phyloP scores from a whole-genome alignment of 2,797 vertebrate genomes.

The Cheirogaleus major region DNA sequence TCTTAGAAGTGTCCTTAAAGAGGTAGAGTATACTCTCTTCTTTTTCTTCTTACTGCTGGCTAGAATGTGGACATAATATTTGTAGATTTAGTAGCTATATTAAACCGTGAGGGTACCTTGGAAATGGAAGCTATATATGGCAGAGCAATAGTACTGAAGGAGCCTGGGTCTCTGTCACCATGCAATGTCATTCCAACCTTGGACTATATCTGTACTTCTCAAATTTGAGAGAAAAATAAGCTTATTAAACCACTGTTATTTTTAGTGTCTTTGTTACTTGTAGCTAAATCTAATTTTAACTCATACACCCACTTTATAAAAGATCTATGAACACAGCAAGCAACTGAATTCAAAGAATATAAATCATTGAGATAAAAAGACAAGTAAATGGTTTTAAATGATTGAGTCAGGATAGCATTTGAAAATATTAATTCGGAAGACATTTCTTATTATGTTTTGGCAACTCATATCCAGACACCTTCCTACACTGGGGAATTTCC shows the following conservation, averaged over 20 bases:
- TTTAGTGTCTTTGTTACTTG: not conserved
- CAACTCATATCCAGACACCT: not conserved
- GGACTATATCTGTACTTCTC: not conserved
- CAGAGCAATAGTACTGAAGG: not conserved
- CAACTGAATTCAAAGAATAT: not conserved
- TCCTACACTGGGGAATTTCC: not conserved
- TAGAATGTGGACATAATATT: not conserved
- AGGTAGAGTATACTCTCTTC: not conserved
- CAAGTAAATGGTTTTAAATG: not conserved
- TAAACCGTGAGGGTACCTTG: not conserved
- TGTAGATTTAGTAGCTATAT: not conserved
- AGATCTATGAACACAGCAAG: not conserved
- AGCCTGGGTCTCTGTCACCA: not conserved
- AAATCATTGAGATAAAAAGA: not conserved
- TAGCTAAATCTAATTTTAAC: not conserved
- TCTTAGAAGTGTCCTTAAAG: not conserved
- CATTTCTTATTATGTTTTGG: not conserved
- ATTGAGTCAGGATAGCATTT: not conserved
- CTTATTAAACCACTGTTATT: not conserved
- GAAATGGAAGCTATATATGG: not conserved
- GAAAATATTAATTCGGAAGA: not conserved
- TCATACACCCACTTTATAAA: not conserved
- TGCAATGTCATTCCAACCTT: not conserved
- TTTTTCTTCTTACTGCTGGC: not conserved
- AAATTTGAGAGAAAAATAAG: not conserved